Evolutionary conservation across 2,888 invertebrate genomes (phyloP), one percentile per base, ranked within the genome.

Genomic region (Brachyptera risi): DNA sequence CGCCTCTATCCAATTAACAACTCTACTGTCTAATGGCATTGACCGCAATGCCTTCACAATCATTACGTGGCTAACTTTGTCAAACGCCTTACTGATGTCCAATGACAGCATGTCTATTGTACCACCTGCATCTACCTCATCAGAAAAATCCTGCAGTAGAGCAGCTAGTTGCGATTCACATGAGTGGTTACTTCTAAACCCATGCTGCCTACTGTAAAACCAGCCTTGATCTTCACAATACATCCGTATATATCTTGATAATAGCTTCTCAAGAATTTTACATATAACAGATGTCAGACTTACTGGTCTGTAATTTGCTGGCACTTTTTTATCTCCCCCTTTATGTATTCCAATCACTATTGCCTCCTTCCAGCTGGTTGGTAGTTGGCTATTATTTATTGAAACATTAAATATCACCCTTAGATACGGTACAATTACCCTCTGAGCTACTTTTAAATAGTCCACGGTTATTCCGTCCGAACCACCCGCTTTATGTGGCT

Each of bases 251-350:
- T 44, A 44, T 15, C 21, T 44, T 15, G 19, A 9, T 9, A 44
- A 9, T 3, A 44, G 15, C 17, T 44, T 44, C 44, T 44, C 44
- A 9, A 44, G 4, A 15, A 44, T 44, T 44, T 44, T 44, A 19
- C 44, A 44, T 15, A 44, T 44, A 9, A 44, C 44, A 19, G 44
- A 44, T 19, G 44, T 44, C 15, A 44, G 44, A 21, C 44, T 44
- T 21, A 44, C 44, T 44, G 44, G 44, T 44, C 44, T 44, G 21
- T 44, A 44, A 19, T 44, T 44, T 19, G 17, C 21, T 4, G 44
- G 19, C 9, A 19, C 44, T 19, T 17, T 19, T 44, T 15, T 15
- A 3, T 19, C 21, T 4, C 44, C 19, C 21, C 9, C 21, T 17
- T 44, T 44, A 19, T 15, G 17, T 15, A 44, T 44, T 9, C 19